phyloP scores from a whole-genome alignment of 1,140 invertebrate genomes.

The Lasioglossum albipes region DNA sequence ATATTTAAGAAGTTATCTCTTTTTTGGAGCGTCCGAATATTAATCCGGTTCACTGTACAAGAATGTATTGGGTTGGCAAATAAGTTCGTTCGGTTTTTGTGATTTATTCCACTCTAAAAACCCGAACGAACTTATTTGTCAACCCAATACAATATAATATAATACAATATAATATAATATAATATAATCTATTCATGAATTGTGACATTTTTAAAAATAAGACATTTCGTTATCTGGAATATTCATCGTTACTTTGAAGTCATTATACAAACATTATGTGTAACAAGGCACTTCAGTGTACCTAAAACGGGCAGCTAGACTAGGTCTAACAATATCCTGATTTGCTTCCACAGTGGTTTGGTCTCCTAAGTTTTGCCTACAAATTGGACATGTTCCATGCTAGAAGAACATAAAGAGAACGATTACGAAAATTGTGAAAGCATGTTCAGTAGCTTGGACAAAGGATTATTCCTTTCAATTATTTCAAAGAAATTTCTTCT shows the following conservation, averaged over 20 bases:
- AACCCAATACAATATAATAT: too few relatives aligned
- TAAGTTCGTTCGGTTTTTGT: too few relatives aligned
- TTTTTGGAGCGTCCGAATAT: too few relatives aligned
- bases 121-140: too few relatives aligned
- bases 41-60: too few relatives aligned
- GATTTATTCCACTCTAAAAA: too few relatives aligned
- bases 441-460: neutral
- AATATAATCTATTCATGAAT: too few relatives aligned
- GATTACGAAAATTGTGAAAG: neutral
- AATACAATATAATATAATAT: too few relatives aligned
- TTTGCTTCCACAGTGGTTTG: conserved; percentile 77
- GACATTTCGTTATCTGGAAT: neutral
- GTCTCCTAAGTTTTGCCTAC: conserved; percentile 88
- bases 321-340: conserved; percentile 76
- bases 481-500: too few relatives aligned
- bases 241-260: conserved; percentile 7
- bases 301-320: conserved; percentile 80
- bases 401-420: conserved; percentile 67
- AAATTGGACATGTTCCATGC: conserved; percentile 97
- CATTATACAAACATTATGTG: neutral
- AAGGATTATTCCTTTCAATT: too few relatives aligned
- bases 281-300: conserved; percentile 46
- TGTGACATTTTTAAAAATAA: neutral
- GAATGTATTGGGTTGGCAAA: too few relatives aligned
- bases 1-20: too few relatives aligned